These are phyloP conservation scores for Temnothorax ravouxi DNA, from an alignment of 2,888 invertebrate genomes.

Conservation along the genomic window DNA sequence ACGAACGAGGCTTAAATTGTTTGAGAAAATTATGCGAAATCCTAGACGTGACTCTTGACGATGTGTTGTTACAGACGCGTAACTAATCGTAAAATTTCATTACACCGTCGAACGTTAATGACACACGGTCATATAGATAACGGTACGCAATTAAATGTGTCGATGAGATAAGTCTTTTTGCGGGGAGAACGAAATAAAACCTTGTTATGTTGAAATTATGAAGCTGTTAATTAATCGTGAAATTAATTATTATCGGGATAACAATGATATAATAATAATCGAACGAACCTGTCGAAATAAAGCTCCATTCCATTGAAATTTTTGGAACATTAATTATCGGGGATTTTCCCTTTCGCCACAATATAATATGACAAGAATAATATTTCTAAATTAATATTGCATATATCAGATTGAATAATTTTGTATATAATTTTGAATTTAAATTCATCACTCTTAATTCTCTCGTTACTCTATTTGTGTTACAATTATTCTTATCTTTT, in stretches of 20 bases:
- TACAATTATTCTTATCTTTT: not conserved
- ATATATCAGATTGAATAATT: not conserved
- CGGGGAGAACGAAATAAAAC: not conserved
- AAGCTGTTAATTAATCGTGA: not conserved
- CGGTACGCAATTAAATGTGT: slow-evolving; percentile 11
- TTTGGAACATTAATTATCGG: slow-evolving; percentile 10
- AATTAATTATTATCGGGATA: not conserved
- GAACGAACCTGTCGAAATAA: not conserved
- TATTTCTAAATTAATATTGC: slow-evolving; percentile 5
- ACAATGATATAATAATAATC: not conserved
- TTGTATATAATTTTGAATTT: not conserved
- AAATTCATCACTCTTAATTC: not conserved
- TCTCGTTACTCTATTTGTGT: not conserved
- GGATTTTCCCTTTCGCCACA: not conserved
- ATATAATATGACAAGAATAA: not conserved
- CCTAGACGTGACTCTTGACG: not conserved
- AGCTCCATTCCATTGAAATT: not conserved
- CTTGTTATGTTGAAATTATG: not conserved
- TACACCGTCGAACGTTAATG: not conserved
- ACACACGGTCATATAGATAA: slow-evolving; percentile 18
- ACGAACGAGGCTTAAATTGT: not conserved
- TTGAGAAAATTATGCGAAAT: not conserved
- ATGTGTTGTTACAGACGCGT: not conserved
- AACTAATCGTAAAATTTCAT: not conserved
- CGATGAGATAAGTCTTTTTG: not conserved